Evolutionary conservation across 35 echinoderm and acorn worm species (phyloP).

Genomic region (Heliocidaris erythrogramma): DNA sequence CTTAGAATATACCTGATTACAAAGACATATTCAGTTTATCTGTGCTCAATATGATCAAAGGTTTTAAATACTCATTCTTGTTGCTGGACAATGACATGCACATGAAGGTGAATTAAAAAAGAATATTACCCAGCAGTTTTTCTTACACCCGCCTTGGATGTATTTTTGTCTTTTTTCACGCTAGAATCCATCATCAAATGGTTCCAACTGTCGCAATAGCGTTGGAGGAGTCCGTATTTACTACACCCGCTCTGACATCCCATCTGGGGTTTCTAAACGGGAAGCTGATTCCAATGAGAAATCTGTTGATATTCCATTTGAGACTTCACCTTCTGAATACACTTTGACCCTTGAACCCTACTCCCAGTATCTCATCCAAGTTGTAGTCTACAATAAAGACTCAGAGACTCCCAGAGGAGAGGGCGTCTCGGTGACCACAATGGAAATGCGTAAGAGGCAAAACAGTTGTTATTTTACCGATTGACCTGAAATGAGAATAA

Average conservation of each 20-base stretch:
- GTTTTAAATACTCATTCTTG: too few species aligned
- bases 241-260: neutral
- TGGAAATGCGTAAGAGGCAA: neutral
- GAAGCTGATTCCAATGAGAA: neutral
- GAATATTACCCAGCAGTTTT: too few species aligned
- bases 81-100: too few species aligned
- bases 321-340: neutral
- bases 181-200: constrained; percentile 5
- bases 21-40: neutral
- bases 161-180: neutral
- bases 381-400: neutral
- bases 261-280: neutral
- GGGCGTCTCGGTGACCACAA: neutral
- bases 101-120: too few species aligned
- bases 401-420: constrained; percentile 18
- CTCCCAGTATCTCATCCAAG: constrained; percentile 8
- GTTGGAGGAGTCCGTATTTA: neutral
- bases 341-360: constrained; percentile 25
- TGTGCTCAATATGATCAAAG: too few species aligned
- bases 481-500: neutral
- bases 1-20: neutral
- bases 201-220: neutral
- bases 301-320: neutral
- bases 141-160: too few species aligned
- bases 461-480: neutral